Base-by-base conservation (phyloP, 1,140 invertebrate species). In the Drosophila tristis region DNA sequence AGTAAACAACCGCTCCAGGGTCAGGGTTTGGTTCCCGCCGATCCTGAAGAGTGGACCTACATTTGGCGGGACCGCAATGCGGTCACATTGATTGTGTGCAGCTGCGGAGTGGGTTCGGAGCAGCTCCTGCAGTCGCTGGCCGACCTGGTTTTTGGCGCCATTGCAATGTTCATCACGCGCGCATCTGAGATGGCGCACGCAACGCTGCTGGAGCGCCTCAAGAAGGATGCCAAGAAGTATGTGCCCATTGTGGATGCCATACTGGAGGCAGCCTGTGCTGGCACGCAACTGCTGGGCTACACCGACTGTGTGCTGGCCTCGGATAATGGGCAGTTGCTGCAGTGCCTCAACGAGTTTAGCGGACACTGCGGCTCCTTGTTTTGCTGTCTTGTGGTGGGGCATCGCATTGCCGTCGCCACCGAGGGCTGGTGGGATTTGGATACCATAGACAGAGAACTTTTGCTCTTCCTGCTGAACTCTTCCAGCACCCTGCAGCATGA, bases 371-470 rank as follows among this genome's bases (percentile, higher is more conserved):
- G 95, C 66, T 96, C 96, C 25, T 93, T 95, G n/a, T 97, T 96
- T 90, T 96, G 96, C 29, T 96, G 96, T 90, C 86, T 97, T 47
- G 91, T 96, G 50, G 93, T 96, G 48, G 94, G 95, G 72, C 95
- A 95, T 15, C 95, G 95, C 68, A 92, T 97, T 45, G 94, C 94
- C 7, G 95, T 95, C 4, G 96, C 96, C 23, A 97, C 96, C 1
- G 94, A 95, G 71, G 96, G 94, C 78, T 97, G 96, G 96, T 97
- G 96, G 96, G 93, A 93, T 43, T 92, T 97, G 45, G 93, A 95
- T 60, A 92, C 94, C 2, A 93, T 94, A 31, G 96, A 97, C 92
- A 93, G 95, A 48, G 95, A 96, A 80, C 93, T 97, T 2, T 89
- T 97, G 8, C 93, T 94, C 0, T 92, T 95, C 16, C 92, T 96